Percentiles rank a stretch among this genome's conserved stretches.
phyloP scores from a whole-genome alignment of 2,888 invertebrate genomes.

The Drosophila formosana region DNA sequence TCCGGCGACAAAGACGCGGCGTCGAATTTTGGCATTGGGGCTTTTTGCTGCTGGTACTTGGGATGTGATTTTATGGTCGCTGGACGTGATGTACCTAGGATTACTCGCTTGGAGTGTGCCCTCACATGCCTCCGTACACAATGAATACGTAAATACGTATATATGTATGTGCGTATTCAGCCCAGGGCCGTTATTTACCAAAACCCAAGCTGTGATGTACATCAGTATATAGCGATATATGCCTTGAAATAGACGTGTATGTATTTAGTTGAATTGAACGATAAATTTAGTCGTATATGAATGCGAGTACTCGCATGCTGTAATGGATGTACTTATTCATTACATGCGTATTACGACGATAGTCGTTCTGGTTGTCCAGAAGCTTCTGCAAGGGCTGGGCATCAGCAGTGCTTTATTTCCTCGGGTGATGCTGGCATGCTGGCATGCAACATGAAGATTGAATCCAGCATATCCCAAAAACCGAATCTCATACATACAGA shows the following conservation, averaged over 20 bases:
- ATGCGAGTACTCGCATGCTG: conserved; percentile 7
- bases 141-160: conserved; percentile 17
- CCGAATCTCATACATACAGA: conserved; percentile 41
- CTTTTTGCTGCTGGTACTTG: conserved; percentile 25
- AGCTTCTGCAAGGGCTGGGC: conserved; percentile 25
- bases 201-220: conserved; percentile 7
- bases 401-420: conserved; percentile 68
- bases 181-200: conserved; percentile 11
- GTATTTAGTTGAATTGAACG: conserved; percentile 3
- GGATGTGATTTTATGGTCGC: conserved; percentile 21
- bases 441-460: conserved; percentile 67
- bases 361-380: conserved; percentile 29
- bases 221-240: conserved; percentile 7
- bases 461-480: conserved; percentile 61
- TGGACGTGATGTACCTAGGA: conserved; percentile 23
- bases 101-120: conserved; percentile 20
- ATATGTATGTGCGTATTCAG: conserved; percentile 14
- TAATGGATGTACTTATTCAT: conserved; percentile 17
- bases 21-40: conserved; percentile 35
- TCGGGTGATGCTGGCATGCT: conserved; percentile 73
- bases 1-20: conserved; percentile 62
- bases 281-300: neutral
- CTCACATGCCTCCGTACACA: conserved; percentile 2
- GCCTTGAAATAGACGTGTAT: conserved; percentile 2
- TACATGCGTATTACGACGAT: conserved; percentile 22